A percentile compares a stretch with the other conserved stretches of the same genome.
Conservation (phyloP, 2,888 invertebrate genomes). For the Lasioglossum calceatum region DNA sequence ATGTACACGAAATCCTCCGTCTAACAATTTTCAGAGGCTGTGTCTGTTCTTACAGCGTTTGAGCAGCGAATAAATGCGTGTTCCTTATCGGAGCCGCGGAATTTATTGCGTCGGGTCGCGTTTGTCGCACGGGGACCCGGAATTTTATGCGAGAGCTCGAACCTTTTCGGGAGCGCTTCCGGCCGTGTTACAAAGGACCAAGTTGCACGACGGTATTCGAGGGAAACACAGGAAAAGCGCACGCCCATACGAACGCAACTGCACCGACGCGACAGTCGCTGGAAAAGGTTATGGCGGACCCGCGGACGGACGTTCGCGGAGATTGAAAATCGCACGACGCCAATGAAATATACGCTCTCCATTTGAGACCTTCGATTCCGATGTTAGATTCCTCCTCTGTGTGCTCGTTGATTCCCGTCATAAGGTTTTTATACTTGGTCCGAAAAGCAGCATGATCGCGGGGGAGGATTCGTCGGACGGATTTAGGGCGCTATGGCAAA, state of each 20-base stretch:
- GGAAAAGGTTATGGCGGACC: slow-evolving; percentile 30
- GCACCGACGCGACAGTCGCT: neutral
- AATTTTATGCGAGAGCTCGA: neutral
- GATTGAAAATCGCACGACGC: slow-evolving; percentile 53
- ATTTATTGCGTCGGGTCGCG: slow-evolving; percentile 1
- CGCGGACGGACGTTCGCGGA: slow-evolving; percentile 51
- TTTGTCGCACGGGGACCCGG: neutral
- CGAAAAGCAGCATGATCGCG: neutral
- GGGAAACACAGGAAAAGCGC: neutral
- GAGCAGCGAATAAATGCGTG: neutral
- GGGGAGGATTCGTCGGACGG: neutral
- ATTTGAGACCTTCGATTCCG: slow-evolving; percentile 29
- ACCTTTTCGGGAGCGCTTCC: neutral
- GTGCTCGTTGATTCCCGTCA: slow-evolving; percentile 3
- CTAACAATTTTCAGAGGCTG: neutral
- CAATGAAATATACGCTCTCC: slow-evolving; percentile 37
- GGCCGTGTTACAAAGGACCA: slow-evolving; percentile 36
- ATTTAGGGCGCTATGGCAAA: neutral
- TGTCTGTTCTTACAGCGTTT: neutral
- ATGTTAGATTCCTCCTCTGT: neutral
- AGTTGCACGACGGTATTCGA: slow-evolving; percentile 2
- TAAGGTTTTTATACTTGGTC: slow-evolving; percentile 16
- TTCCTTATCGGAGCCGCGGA: neutral
- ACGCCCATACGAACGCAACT: neutral
- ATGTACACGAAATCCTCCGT: neutral